Percentiles rank a stretch among this genome's conserved stretches.
Evolutionary conservation across 1,140 invertebrate species (phyloP).

Genomic region (Drosophila kurseongensis): DNA sequence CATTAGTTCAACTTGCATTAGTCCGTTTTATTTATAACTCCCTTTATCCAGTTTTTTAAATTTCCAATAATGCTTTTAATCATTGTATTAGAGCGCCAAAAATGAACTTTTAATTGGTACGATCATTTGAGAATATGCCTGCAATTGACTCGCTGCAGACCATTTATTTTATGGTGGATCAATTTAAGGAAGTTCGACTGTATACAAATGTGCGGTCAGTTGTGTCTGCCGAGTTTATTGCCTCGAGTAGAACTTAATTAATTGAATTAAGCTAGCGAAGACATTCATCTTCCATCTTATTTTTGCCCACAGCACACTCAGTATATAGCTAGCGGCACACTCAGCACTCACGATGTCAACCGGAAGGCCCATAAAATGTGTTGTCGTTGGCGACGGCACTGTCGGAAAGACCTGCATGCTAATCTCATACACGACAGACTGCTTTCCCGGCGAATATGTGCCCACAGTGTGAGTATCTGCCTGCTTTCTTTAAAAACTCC

Average conservation of each 20-base stretch:
- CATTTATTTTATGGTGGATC: no score
- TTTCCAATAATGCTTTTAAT: no score
- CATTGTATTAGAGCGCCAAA: no score
- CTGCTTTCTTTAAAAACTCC: not conserved
- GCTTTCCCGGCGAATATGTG: slow-evolving; percentile 99
- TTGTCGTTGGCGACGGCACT: slow-evolving; percentile 89
- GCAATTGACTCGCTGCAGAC: no score
- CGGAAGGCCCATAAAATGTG: slow-evolving; percentile 98
- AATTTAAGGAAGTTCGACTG: not conserved
- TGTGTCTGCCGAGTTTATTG: slow-evolving; percentile 61
- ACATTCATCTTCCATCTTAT: slow-evolving; percentile 46
- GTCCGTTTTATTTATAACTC: no score
- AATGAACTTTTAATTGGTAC: no score
- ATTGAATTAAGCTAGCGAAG: slow-evolving; percentile 78
- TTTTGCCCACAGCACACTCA: slow-evolving; percentile 36
- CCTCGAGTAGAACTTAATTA: slow-evolving; percentile 78
- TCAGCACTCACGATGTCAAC: slow-evolving; percentile 87
- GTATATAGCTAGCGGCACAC: slow-evolving; percentile 25
- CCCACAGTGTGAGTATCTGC: slow-evolving; percentile 93
- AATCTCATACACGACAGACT: slow-evolving; percentile 99
- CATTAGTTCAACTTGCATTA: no score
- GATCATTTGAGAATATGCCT: no score
- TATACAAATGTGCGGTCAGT: slow-evolving; percentile 35
- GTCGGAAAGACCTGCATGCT: slow-evolving; percentile 99
- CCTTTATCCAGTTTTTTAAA: no score